These are phyloP conservation scores for Cotesia typhae DNA, from an alignment of 1,140 invertebrate genomes.

Conservation along the genomic window DNA sequence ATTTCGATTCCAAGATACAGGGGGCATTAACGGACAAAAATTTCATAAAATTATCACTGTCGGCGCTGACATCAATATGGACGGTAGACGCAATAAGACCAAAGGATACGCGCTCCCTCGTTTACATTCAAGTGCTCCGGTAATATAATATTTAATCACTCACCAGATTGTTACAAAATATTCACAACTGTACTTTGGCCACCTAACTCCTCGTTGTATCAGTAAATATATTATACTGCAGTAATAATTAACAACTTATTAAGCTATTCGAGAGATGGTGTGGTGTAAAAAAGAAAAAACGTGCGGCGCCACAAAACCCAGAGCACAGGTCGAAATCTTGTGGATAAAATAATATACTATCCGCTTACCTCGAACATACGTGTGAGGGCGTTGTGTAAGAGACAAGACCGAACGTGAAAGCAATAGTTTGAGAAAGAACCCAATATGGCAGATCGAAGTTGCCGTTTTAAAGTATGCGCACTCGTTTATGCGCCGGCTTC, in stretches of 20 bases:
- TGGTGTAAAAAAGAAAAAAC: constrained; percentile 31
- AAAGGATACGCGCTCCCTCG: constrained; percentile 47
- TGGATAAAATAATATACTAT: constrained; percentile 26
- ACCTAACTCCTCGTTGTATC: not conserved
- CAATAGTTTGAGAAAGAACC: constrained; percentile 20
- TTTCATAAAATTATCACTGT: constrained; percentile 76
- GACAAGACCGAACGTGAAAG: not conserved
- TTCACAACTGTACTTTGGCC: not conserved
- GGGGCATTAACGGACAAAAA: constrained; percentile 76
- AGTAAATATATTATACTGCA: not conserved
- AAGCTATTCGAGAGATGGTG: not conserved
- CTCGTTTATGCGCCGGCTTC: constrained; percentile 20
- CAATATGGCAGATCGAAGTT: constrained; percentile 57
- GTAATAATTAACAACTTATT: no score
- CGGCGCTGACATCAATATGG: constrained; percentile 77
- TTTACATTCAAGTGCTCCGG: not conserved
- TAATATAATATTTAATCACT: constrained; percentile 6
- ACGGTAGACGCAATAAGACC: constrained; percentile 50
- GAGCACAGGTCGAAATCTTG: constrained; percentile 11
- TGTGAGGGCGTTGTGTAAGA: constrained; percentile 70
- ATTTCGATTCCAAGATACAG: constrained; percentile 71
- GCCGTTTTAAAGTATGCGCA: constrained; percentile 40
- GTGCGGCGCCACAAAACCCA: constrained; percentile 33
- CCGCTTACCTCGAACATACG: constrained; percentile 63
- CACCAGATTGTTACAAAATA: not conserved